These are phyloP conservation scores for Stenurella melanura DNA, from an alignment of 2,888 invertebrate genomes.

Conservation along the genomic window DNA sequence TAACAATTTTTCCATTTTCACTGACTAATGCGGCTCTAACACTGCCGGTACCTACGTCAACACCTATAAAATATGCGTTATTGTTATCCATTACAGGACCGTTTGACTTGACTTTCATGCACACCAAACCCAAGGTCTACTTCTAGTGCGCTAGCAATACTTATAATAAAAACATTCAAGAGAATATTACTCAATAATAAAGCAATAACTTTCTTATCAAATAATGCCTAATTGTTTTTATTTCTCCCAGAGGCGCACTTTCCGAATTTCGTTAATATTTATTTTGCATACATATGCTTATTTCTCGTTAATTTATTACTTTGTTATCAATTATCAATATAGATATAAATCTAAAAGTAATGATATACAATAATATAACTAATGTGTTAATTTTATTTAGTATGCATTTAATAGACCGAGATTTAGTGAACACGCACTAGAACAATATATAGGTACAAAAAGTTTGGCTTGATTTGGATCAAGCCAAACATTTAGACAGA, in stretches of 20 bases:
- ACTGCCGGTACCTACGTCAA: conserved; percentile 96
- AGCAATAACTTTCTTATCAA: neutral
- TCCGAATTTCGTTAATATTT: neutral
- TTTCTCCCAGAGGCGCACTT: neutral
- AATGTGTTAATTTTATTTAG: no score
- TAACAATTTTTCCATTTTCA: conserved; percentile 80
- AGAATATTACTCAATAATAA: neutral
- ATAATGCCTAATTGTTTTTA: neutral
- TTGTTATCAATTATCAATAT: no score
- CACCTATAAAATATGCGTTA: conserved; percentile 84
- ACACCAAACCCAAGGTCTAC: neutral
- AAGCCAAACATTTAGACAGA: no score
- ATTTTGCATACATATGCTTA: no score
- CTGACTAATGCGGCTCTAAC: conserved; percentile 89
- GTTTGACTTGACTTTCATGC: neutral
- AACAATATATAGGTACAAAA: no score
- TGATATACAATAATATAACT: no score
- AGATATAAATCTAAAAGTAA: no score
- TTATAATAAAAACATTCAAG: neutral
- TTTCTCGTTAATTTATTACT: no score
- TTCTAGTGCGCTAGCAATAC: neutral
- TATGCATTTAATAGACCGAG: no score
- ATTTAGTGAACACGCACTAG: no score
- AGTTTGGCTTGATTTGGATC: no score
- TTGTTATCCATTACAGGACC: conserved; percentile 29